Percentiles rank a stretch among this genome's conserved stretches.
Conservation (phyloP, 2,888 invertebrate species). For the Hydropsyche betteni region DNA sequence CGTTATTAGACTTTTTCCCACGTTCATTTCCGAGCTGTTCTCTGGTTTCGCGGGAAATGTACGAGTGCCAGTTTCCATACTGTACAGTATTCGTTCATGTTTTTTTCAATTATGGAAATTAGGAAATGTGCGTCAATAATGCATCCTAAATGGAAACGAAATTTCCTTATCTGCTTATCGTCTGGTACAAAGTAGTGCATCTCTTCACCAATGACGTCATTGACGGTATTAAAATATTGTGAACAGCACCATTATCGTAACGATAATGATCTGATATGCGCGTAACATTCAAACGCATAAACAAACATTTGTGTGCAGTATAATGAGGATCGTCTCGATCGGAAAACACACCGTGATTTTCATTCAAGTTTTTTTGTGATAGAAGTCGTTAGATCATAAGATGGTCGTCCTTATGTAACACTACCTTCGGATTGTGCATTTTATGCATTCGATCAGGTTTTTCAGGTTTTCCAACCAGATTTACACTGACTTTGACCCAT, state of each 20-base stretch:
- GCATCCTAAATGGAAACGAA: not conserved
- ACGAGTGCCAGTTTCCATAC: not conserved
- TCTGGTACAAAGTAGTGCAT: conserved; percentile 13
- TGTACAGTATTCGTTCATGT: not conserved
- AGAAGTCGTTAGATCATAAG: too few relatives aligned
- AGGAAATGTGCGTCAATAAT: not conserved
- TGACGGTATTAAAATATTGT: conserved; percentile 18
- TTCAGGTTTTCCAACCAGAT: conserved; percentile 13
- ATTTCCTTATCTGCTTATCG: conserved; percentile 13
- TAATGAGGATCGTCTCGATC: too few relatives aligned
- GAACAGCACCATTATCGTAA: conserved; percentile 25
- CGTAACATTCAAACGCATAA: conserved; percentile 13
- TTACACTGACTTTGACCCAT: conserved; percentile 18
- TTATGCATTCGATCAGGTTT: not conserved
- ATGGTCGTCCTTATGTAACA: too few relatives aligned
- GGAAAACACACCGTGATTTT: too few relatives aligned
- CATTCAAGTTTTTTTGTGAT: too few relatives aligned
- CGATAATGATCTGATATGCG: conserved; percentile 29
- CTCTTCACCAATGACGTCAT: conserved; percentile 14
- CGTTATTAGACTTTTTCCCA: conserved; percentile 23
- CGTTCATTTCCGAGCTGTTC: not conserved
- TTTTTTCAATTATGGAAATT: not conserved
- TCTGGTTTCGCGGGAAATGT: not conserved
- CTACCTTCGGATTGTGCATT: not conserved
- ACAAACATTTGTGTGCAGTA: too few relatives aligned